A percentile compares a stretch with the other conserved stretches of the same genome.
These are phyloP conservation scores for Papilio protenor DNA, from an alignment of 2,888 invertebrate genomes.

Conservation along the genomic window DNA sequence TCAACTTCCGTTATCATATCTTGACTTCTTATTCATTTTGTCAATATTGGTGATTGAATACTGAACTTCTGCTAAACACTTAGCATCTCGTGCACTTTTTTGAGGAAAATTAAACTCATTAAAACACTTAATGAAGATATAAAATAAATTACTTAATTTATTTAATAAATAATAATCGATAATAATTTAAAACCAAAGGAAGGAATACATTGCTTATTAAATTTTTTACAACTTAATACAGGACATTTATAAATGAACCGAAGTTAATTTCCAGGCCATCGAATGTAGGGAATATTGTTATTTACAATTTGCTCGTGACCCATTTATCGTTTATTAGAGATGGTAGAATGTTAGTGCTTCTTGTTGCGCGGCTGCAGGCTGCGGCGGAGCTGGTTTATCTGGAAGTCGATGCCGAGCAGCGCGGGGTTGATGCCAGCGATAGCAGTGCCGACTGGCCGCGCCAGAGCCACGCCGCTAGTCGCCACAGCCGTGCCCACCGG, in stretches of 20 bases:
- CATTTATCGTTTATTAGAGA: background rate
- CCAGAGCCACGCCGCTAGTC: conserved; percentile 87
- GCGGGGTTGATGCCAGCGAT: conserved; percentile 87
- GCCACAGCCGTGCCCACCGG: conserved; percentile 90
- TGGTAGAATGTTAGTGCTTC: background rate
- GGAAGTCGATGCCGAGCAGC: conserved; percentile 60
- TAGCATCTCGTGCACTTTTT: no score
- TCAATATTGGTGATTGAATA: no score
- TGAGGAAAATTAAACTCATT: background rate
- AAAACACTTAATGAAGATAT: conserved; percentile 11
- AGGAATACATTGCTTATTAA: background rate
- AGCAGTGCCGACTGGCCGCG: conserved; percentile 89
- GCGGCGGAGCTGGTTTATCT: conserved; percentile 55
- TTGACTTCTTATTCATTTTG: no score
- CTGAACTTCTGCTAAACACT: no score
- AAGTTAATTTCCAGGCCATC: background rate
- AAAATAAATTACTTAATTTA: conserved; percentile 35
- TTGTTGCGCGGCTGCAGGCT: conserved; percentile 31
- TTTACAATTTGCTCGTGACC: background rate
- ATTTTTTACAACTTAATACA: background rate
- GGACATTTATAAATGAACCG: background rate
- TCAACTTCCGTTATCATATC: background rate
- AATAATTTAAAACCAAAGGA: conserved; percentile 19
- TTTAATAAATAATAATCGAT: conserved; percentile 26
- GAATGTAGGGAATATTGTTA: background rate